These are phyloP conservation scores for Theocolax elegans DNA, from an alignment of 1,140 invertebrate species.

Conservation along the genomic window DNA sequence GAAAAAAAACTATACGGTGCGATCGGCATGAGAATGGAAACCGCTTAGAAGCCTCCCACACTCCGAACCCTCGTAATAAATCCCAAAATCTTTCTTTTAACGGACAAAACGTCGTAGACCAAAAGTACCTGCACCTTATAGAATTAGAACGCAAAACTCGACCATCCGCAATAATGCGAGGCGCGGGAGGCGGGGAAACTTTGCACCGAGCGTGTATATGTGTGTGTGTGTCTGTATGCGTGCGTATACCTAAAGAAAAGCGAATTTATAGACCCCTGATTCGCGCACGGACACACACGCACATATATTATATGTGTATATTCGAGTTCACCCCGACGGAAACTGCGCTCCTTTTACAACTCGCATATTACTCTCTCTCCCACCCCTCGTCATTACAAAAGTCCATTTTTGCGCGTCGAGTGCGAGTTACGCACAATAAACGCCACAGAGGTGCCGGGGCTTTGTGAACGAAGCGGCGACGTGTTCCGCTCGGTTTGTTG, in stretches of 20 bases:
- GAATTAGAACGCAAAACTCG: conserved; percentile 5
- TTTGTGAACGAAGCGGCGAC: neutral
- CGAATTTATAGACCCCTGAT: conserved; percentile 20
- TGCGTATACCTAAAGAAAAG: too few relatives aligned
- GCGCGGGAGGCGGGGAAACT: too few relatives aligned
- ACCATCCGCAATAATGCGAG: conserved; percentile 17
- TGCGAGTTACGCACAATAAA: neutral
- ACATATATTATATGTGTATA: too few relatives aligned
- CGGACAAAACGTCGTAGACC: neutral
- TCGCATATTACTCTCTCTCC: neutral
- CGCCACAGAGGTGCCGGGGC: neutral
- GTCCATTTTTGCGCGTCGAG: conserved; percentile 1
- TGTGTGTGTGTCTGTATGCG: too few relatives aligned
- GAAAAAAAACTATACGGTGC: too few relatives aligned
- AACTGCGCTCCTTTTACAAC: conserved; percentile 7
- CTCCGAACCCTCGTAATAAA: conserved; percentile 12
- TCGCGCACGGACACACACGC: neutral
- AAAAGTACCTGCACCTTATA: conserved; percentile 12
- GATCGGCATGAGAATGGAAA: too few relatives aligned
- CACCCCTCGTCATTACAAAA: conserved; percentile 6
- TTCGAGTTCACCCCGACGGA: neutral
- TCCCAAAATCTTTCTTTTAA: conserved; percentile 8
- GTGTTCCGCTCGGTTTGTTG: conserved; percentile 45
- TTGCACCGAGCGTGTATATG: too few relatives aligned
- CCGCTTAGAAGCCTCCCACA: conserved; percentile 27